phyloP scores from a whole-genome alignment of 1,140 invertebrate species.

The Dinothrombium tinctorium region DNA sequence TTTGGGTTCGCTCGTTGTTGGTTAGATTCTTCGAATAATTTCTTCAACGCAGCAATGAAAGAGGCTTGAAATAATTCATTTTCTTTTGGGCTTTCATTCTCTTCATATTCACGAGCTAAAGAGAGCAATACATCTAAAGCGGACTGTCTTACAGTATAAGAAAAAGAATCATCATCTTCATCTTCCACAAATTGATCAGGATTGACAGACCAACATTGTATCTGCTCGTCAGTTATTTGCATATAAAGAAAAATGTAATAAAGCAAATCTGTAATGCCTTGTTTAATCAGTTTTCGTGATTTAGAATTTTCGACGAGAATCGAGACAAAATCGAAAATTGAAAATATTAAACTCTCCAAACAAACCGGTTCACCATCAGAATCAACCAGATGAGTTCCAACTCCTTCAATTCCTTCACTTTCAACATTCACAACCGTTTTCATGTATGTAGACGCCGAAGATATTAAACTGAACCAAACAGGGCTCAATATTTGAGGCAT shows the following conservation, averaged over 20 bases:
- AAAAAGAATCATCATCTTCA: constrained; percentile 41
- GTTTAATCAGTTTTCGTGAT: constrained; percentile 35
- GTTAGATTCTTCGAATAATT: constrained; percentile 38
- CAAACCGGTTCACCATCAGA: constrained; percentile 37
- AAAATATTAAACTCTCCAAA: constrained; percentile 45
- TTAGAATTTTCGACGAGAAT: constrained; percentile 35
- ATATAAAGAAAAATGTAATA: constrained; percentile 49
- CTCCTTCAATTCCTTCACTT: constrained; percentile 23
- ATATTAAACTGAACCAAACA: constrained; percentile 42
- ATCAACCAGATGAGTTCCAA: constrained; percentile 22
- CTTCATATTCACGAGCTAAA: constrained; percentile 5
- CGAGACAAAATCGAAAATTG: constrained; percentile 48
- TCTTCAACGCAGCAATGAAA: constrained; percentile 22
- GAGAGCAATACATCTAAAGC: constrained; percentile 38
- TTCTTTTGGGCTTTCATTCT: constrained; percentile 5
- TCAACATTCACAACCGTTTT: constrained; percentile 29
- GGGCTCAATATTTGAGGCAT: constrained; percentile 38
- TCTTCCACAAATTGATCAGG: constrained; percentile 51
- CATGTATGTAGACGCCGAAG: constrained; percentile 39
- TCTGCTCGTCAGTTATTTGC: constrained; percentile 52
- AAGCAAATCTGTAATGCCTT: constrained; percentile 39
- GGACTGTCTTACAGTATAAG: constrained; percentile 46
- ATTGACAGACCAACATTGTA: constrained; percentile 38
- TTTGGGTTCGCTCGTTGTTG: constrained; percentile 25
- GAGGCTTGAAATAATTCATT: constrained; percentile 5